Conservation (phyloP, 2,797 vertebrate species). For the Phalloptychus januarius region DNA sequence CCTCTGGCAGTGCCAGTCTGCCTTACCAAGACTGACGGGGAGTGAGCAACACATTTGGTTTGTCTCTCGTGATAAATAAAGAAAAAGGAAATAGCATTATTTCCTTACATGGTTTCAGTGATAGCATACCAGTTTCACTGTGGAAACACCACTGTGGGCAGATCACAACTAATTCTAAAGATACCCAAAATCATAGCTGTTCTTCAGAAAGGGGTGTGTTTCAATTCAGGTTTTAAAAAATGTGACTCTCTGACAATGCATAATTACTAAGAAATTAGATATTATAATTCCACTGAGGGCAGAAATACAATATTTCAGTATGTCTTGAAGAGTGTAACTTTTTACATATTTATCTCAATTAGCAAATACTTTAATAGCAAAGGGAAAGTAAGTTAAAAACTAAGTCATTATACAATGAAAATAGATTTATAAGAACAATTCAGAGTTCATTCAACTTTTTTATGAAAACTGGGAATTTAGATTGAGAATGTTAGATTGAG, state of each 20-base stretch:
- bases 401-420: not conserved
- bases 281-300: slow-evolving; percentile 26
- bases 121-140: not conserved
- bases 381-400: not conserved
- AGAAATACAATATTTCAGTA: not conserved
- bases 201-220: slow-evolving; percentile 4
- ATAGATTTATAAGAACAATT: not conserved
- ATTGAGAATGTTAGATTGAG: slow-evolving; percentile 2
- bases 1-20: slow-evolving; percentile 39
- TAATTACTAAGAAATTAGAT: slow-evolving; percentile 31
- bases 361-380: not conserved
- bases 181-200: slow-evolving; percentile 42
- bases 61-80: slow-evolving; percentile 4
- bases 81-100: slow-evolving; percentile 16
- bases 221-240: slow-evolving; percentile 28
- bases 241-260: slow-evolving; percentile 5
- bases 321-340: not conserved
- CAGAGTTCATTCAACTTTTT: not conserved
- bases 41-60: slow-evolving; percentile 35
- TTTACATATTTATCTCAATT: not conserved
- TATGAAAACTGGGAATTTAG: not conserved
- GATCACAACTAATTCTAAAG: slow-evolving; percentile 36
- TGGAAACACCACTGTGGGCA: slow-evolving; percentile 22
- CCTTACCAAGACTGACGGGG: slow-evolving; percentile 14
- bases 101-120: slow-evolving; percentile 12